phyloP scores from a whole-genome alignment of 2,797 vertebrate species.

The Melanogrammus aeglefinus region DNA sequence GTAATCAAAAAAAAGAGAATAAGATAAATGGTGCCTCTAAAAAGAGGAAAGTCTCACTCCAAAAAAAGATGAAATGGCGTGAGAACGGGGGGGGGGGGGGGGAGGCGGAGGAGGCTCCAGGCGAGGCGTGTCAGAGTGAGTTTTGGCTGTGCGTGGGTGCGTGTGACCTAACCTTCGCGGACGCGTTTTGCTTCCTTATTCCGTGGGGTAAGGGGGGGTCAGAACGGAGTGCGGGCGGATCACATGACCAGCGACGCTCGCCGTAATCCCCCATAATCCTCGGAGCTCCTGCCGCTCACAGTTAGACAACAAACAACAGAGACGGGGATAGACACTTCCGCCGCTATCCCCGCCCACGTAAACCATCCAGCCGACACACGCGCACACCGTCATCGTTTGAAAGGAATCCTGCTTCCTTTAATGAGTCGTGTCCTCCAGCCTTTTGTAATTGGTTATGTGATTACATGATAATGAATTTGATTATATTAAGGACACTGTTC shows the following conservation, averaged over 20 bases:
- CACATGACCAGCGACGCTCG: slow-evolving; percentile 69
- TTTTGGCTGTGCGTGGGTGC: slow-evolving; percentile 19
- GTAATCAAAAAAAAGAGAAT: neutral
- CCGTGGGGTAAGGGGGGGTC: slow-evolving; percentile 70
- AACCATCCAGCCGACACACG: neutral
- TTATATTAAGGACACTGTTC: neutral
- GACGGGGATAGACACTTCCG: slow-evolving; percentile 52
- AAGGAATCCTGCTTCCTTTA: neutral
- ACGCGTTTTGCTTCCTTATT: slow-evolving; percentile 69
- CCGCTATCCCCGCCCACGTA: neutral
- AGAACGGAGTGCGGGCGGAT: slow-evolving; percentile 57
- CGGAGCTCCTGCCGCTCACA: slow-evolving; percentile 44
- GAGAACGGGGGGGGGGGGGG: neutral
- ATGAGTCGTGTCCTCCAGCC: neutral
- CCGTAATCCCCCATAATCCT: slow-evolving; percentile 76
- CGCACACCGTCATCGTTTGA: neutral
- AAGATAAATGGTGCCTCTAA: neutral
- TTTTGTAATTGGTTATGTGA: neutral
- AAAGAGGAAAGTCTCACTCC: neutral
- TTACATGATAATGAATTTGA: neutral
- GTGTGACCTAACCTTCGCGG: slow-evolving; percentile 59
- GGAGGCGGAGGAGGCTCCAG: neutral
- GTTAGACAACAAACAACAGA: slow-evolving; percentile 54
- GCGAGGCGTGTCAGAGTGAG: slow-evolving; percentile 21
- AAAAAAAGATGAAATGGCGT: no score